phyloP scores from a whole-genome alignment of 2,888 invertebrate species.

The Oxytorus armatus region DNA sequence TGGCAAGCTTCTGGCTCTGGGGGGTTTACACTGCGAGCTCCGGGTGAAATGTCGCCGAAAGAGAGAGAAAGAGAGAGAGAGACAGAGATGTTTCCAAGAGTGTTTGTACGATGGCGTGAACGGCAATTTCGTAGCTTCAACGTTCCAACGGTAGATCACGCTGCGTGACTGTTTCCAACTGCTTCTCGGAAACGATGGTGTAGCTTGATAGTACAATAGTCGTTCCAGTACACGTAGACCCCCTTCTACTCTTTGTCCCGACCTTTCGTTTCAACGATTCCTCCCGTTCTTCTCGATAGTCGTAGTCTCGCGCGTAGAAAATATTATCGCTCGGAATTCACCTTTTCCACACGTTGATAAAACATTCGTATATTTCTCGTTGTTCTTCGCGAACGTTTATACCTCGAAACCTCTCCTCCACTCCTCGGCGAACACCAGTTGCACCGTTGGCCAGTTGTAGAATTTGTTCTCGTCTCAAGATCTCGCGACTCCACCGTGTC shows the following conservation, averaged over 20 bases:
- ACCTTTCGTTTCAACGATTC: neutral
- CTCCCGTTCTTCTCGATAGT: neutral
- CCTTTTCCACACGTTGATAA: neutral
- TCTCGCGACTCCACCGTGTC: constrained; percentile 12
- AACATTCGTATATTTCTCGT: neutral
- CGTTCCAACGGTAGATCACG: constrained; percentile 63
- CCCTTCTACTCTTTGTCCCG: neutral
- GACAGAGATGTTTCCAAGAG: constrained; percentile 28
- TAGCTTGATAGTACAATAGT: no score
- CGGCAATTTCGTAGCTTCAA: constrained; percentile 45
- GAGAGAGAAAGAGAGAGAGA: neutral
- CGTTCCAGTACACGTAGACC: constrained; percentile 1
- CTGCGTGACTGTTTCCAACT: constrained; percentile 42
- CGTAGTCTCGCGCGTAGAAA: neutral
- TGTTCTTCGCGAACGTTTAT: neutral
- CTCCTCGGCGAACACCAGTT: neutral
- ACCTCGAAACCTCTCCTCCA: constrained; percentile 5
- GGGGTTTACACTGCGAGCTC: no score
- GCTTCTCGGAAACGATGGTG: neutral
- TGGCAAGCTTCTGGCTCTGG: constrained; percentile 27
- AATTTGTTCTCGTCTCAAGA: constrained; percentile 3
- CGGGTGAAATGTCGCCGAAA: neutral
- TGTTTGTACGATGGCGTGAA: constrained; percentile 50
- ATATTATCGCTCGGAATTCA: neutral
- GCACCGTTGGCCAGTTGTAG: constrained; percentile 26